A percentile compares a stretch with the other conserved stretches of the same genome.
Evolutionary conservation across 2,888 invertebrate species (phyloP).

Genomic region (Leptopterna dolabrata): DNA sequence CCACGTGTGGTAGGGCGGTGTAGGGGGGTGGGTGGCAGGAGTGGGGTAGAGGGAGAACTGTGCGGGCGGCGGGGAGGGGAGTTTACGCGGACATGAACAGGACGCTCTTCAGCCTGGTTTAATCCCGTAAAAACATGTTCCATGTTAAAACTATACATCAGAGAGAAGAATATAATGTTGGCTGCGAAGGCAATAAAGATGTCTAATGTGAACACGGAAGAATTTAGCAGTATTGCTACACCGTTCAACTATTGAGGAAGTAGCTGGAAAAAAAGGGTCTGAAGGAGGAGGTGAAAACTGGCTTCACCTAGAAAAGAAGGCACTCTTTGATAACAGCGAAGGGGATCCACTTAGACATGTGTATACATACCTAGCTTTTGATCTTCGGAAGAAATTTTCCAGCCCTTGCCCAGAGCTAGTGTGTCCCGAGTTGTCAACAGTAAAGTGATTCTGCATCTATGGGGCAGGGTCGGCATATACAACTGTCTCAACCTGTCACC

Average conservation of each 20-base stretch:
- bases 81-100: no score
- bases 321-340: constrained; percentile 86
- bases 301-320: constrained; percentile 83
- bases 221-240: constrained; percentile 69
- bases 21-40: no score
- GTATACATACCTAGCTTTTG: constrained; percentile 90
- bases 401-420: constrained; percentile 69
- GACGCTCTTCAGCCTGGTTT: no score
- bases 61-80: no score
- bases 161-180: constrained; percentile 69
- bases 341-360: constrained; percentile 86
- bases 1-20: no score
- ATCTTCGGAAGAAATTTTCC: constrained; percentile 85
- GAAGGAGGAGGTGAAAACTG: constrained; percentile 72
- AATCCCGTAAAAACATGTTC: no score
- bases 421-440: constrained; percentile 79
- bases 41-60: no score
- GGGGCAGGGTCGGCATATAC: constrained; percentile 88
- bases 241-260: constrained; percentile 47
- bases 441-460: constrained; percentile 89
- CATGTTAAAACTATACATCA: no score
- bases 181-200: constrained; percentile 87
- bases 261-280: constrained; percentile 76
- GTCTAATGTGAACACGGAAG: constrained; percentile 79
- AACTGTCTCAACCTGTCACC: constrained; percentile 85